Evolutionary conservation across 2,888 invertebrate genomes (phyloP), one percentile per base, ranked within the genome.

Genomic region (Agrotis ipsilon): DNA sequence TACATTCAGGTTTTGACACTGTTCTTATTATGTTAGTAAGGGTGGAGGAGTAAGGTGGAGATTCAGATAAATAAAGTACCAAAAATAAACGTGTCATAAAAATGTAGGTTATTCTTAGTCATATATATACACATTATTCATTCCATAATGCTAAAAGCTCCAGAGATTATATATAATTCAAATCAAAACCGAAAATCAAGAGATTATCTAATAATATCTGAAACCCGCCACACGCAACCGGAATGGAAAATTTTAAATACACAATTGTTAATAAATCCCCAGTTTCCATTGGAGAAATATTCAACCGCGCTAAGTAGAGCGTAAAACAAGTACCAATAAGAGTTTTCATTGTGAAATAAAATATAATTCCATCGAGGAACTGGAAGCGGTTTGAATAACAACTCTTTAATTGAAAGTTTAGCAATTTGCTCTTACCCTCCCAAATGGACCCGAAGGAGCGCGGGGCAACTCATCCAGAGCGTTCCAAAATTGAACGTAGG

Each of bases 381-480:
- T 87, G 91, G 86, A 89, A 92, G 95, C 93, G 94, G 96, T 94
- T 94, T 94, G 94, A 95, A 94, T 95, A 96, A 95, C 96, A 96
- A 95, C 96, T 96, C 96, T 96, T 96, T 96, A 96, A 96, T 96
- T 95, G 96, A 96, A 96, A 96, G 96, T 96, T 96, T 95, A 95
- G 96, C 95, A 96, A 96, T 96, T 96, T 96, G 95, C 94, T 94
- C 93, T 88, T 94, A 94, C 94, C 95, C 94, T 93, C 92, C 90
- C 90, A 93, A 95, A 95, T 94, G 96, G 95, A 95, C 95, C 94
- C 93, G 91, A 92, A 91, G 93, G 83, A 85, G 93, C 90, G 92
- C 88, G 88, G 91, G 94, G 91, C 93, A 94, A 94, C 94, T 94
- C 94, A 94, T 94, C 96, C 92, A 91, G n/a, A n/a, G 92, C 91